phyloP scores from a whole-genome alignment of 2,888 invertebrate genomes.

The Stenodema calcarata region DNA sequence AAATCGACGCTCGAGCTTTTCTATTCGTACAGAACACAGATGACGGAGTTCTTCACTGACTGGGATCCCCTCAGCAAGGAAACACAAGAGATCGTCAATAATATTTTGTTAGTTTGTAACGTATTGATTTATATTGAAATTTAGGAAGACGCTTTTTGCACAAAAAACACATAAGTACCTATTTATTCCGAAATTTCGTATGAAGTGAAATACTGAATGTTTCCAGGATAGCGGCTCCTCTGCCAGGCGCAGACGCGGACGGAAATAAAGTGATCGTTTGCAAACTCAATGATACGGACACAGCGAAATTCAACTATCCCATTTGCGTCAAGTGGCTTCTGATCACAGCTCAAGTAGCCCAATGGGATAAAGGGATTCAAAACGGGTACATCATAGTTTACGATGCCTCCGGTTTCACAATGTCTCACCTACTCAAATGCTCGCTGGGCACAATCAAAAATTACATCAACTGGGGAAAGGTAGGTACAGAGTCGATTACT shows the following conservation, averaged over 20 bases:
- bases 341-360: conserved; percentile 56
- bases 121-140: not conserved
- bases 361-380: conserved; percentile 56
- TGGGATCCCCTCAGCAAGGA: conserved; percentile 54
- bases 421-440: conserved; percentile 56
- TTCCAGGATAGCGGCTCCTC: conserved; percentile 54
- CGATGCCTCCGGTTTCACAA: conserved; percentile 56
- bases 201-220: no score
- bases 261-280: conserved; percentile 53
- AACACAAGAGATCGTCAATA: conserved; percentile 49
- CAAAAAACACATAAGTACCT: no score
- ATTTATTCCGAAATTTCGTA: no score
- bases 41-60: conserved; percentile 55
- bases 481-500: not conserved
- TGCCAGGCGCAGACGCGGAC: conserved; percentile 50
- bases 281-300: conserved; percentile 54
- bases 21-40: conserved; percentile 52
- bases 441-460: conserved; percentile 54
- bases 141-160: no score
- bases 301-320: conserved; percentile 55
- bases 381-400: conserved; percentile 57
- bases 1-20: conserved; percentile 55
- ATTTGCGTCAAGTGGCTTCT: conserved; percentile 56
- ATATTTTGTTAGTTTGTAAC: conserved; percentile 50
- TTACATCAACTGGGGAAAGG: conserved; percentile 56